These are phyloP conservation scores for Ferrisia virgata DNA, from an alignment of 2,888 invertebrate species.

Conservation along the genomic window DNA sequence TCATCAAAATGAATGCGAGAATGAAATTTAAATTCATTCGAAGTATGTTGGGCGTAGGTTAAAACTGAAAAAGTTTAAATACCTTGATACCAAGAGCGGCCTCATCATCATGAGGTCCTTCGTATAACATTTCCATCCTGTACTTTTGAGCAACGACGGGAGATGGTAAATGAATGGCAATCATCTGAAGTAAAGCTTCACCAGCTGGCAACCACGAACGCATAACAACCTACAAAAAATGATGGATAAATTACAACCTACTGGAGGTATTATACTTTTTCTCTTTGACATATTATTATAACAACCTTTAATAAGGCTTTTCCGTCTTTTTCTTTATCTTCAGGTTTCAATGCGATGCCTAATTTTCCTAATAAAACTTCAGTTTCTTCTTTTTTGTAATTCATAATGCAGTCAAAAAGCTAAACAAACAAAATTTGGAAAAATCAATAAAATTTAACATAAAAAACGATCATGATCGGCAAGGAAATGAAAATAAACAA, in stretches of 20 bases:
- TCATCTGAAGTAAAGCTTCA: slow-evolving; percentile 99
- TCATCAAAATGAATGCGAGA: too few relatives aligned
- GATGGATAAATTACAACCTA: not conserved
- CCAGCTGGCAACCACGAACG: slow-evolving; percentile 99
- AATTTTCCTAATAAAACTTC: slow-evolving; percentile 84
- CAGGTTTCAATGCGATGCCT: slow-evolving; percentile 84
- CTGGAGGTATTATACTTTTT: too few relatives aligned
- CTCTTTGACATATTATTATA: too few relatives aligned
- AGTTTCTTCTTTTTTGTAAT: slow-evolving; percentile 92
- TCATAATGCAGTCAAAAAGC: slow-evolving; percentile 81
- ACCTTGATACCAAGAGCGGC: slow-evolving; percentile 85
- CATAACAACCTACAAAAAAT: slow-evolving; percentile 75
- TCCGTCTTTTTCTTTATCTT: slow-evolving; percentile 95
- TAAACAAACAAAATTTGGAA: slow-evolving; percentile 49
- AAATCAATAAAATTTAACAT: too few relatives aligned
- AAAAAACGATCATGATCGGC: too few relatives aligned
- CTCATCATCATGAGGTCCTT: slow-evolving; percentile 95
- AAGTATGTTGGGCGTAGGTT: too few relatives aligned
- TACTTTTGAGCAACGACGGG: slow-evolving; percentile 99
- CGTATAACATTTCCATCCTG: slow-evolving; percentile 99
- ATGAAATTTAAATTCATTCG: too few relatives aligned
- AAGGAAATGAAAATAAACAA: not conserved
- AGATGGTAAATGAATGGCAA: slow-evolving; percentile 98
- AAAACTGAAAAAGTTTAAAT: slow-evolving; percentile 46
- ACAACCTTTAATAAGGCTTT: slow-evolving; percentile 93